Base-by-base conservation (phyloP, 2,888 invertebrate species). In the Dichetophora obliterata region DNA sequence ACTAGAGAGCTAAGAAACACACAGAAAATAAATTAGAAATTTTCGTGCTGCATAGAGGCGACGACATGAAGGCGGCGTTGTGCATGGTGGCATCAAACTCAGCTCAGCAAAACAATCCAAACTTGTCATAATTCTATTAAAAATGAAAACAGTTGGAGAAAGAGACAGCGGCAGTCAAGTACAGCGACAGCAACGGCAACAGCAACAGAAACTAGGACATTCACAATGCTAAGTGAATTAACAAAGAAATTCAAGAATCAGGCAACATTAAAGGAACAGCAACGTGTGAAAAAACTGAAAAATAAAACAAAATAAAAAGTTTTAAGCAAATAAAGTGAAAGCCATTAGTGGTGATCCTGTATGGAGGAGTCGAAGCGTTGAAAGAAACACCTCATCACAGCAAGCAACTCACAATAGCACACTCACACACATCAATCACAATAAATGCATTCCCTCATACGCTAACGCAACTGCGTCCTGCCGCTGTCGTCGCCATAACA, bases 101-200 rank as follows among this genome's bases (percentile, higher is more conserved):
- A 24, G 24, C 24, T 22, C 57, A 9, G 37, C 68, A 37, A 31
- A 57, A 19, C 57, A 27, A 31, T 52, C 31, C 57, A 48, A 72
- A 61, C 43, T 72, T 48, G 72, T 72, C 72, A 72, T 59, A 72
- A 72, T 72, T 72, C 72, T 16, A 59, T 72, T 72, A 72, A n/a
- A 43, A 22, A 48, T n/a, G 19, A 54, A 54, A 50, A 66, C n/a
- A 66, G 22, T 43, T 48, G 16, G 50, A 11, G 24, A 50, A 50
- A 24, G 68, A 68, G 68, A 50, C 14, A 50, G 68, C 22, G 22
- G 37, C 19, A 43, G 52, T 27, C 16, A 24, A 68, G 19, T 8
- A 19, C 65, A 34, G 34, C n/a, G 65, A 31, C 9, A 16, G 66
- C n/a, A 22, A 43, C n/a, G 19, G 43, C 66, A 43, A 43, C 22